phyloP scores from a whole-genome alignment of 2,113 vertebrate genomes.

The Boleophthalmus pectinirostris region DNA sequence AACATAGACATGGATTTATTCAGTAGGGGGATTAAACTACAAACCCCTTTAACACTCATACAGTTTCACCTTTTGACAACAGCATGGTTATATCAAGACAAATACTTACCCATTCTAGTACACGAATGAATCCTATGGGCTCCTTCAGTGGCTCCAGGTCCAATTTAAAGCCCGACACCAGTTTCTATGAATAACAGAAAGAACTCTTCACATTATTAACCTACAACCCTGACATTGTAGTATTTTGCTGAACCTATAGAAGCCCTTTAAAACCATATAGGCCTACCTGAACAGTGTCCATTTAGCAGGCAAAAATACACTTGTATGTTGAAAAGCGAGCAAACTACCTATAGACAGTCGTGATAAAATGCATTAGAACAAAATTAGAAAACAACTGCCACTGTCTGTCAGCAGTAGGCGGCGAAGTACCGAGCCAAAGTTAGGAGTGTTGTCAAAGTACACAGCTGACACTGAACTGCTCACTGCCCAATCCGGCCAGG shows the following conservation, averaged over 20 bases:
- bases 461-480: not conserved
- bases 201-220: too few relatives aligned
- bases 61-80: not conserved
- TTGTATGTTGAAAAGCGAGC: not conserved
- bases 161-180: conserved; percentile 72
- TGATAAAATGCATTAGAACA: conserved; percentile 5
- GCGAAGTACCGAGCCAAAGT: not conserved
- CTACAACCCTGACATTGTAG: too few relatives aligned
- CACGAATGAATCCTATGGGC: conserved; percentile 90
- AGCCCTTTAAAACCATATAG: not conserved
- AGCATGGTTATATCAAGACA: not conserved
- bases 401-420: conserved; percentile 19
- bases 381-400: not conserved
- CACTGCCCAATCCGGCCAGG: not conserved
- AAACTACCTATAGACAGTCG: not conserved
- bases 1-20: not conserved
- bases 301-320: conserved; percentile 6
- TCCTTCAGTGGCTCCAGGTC: conserved; percentile 87
- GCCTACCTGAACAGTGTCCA: conserved; percentile 67
- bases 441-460: conserved; percentile 24
- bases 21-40: not conserved
- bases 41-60: not conserved
- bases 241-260: not conserved
- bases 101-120: conserved; percentile 90
- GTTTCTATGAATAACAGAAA: conserved; percentile 46